Percentiles rank a stretch among this genome's conserved stretches.
These are phyloP conservation scores for Xylocopa sonorina DNA, from an alignment of 1,140 invertebrate species.

Conservation along the genomic window DNA sequence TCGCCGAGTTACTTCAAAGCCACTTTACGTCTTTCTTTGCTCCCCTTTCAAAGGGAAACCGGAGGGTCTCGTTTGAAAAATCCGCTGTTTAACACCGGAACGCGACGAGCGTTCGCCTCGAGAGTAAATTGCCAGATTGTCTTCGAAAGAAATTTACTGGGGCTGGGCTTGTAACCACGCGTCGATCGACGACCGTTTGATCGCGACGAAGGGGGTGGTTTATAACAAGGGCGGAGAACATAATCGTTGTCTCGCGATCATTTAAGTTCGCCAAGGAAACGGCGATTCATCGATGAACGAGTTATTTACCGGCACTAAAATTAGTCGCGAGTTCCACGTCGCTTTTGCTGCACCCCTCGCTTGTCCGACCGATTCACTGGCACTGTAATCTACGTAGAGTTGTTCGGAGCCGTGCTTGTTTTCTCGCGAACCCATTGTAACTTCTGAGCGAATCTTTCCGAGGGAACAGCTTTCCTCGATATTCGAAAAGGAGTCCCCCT, in stretches of 20 bases:
- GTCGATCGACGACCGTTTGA: neutral
- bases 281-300: neutral
- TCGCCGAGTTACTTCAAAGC: conserved; percentile 48
- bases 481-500: neutral
- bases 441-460: neutral
- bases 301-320: neutral
- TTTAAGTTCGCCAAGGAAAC: neutral
- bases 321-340: neutral
- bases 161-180: too few relatives aligned
- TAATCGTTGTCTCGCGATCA: neutral
- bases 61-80: conserved; percentile 2
- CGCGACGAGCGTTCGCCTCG: neutral
- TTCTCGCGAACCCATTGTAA: neutral
- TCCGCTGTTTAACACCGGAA: neutral
- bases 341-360: neutral
- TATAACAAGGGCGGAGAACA: too few relatives aligned
- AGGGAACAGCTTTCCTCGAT: neutral
- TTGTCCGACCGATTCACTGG: neutral
- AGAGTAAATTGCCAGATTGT: neutral
- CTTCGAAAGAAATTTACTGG: too few relatives aligned
- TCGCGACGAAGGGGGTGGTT: neutral
- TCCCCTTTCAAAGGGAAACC: neutral
- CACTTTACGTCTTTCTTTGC: conserved; percentile 52
- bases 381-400: conserved; percentile 12
- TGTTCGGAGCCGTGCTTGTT: neutral